These are phyloP conservation scores for Paradoxurus hermaphroditus DNA, from an alignment of 2,113 vertebrate genomes.

Conservation along the genomic window DNA sequence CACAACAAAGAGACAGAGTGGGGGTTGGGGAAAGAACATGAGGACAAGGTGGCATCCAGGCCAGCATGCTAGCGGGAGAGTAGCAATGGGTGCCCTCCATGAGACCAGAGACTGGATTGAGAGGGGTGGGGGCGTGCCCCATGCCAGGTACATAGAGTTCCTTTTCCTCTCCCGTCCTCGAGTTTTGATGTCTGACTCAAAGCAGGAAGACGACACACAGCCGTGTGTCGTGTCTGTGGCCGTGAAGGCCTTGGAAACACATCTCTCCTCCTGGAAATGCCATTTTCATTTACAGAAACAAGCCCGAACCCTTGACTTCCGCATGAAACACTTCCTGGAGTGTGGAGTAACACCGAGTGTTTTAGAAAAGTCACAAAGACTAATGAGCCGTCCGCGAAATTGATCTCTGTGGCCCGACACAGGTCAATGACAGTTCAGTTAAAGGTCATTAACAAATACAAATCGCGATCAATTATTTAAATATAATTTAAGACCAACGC, in stretches of 20 bases:
- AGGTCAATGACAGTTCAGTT: constrained; percentile 51
- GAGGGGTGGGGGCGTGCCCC: not conserved
- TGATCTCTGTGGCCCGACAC: not conserved
- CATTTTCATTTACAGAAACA: not conserved
- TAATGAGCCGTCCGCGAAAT: not conserved
- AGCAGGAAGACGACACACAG: accelerated
- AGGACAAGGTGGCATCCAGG: no score
- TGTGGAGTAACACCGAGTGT: not conserved
- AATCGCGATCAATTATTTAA: constrained; percentile 69
- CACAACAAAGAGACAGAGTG: no score
- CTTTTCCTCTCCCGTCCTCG: not conserved
- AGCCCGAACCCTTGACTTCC: not conserved
- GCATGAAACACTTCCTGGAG: not conserved
- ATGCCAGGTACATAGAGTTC: accelerated
- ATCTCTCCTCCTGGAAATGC: not conserved
- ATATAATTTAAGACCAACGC: constrained; percentile 7
- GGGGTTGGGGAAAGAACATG: not conserved
- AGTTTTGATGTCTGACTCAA: not conserved
- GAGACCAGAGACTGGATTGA: not conserved
- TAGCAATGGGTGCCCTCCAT: accelerated
- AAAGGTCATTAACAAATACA: constrained; percentile 63
- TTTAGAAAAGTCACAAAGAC: not conserved
- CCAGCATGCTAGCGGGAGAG: not conserved
- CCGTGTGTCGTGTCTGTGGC: accelerated
- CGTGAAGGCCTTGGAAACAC: not conserved